Evolutionary conservation across 2,113 vertebrate genomes (phyloP), one percentile per base, ranked within the genome.

Genomic region (Thamnaconus septentrionalis): DNA sequence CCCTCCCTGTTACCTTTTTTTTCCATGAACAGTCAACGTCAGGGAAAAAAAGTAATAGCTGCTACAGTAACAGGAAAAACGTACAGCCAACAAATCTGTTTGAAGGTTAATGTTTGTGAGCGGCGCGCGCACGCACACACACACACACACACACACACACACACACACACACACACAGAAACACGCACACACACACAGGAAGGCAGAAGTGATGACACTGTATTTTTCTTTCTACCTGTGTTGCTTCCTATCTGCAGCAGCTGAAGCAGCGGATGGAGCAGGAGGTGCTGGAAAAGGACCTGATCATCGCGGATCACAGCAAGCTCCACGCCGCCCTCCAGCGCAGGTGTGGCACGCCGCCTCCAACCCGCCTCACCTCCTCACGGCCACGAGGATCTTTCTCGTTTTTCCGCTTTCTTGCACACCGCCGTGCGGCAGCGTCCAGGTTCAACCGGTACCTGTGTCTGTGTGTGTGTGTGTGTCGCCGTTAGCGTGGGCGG

Each of bases 211-310:
- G 75, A 72, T 81, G 74, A 81, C 57, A 41, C 48, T 56, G 53
- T 54, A 45, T 31, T 65, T 82, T 63, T 56, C 48, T 46, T 53
- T 86, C 56, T 77, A 3, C 18, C 18, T 54, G 43, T 31, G 63
- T 82, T 63, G 53, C 48, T 46, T 53, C 85, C 56, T 77, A 3
- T 53, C 69, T 47, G 70, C 86, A 99, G 97, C 81, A 93, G 80
- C 93, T 91, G 86, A 87, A 91, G 51, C 82, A 82, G 66, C 93
- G 61, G 48, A 64, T 93, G 58, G 60, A 87, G 59, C 89, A 92
- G 62, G 94, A 97, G 73, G 82, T 95, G 62, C 93, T 85, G 84
- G 87, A 89, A 57, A 95, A 94, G 75, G 88, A 93, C 71, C 85
- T 94, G 74, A 89, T 94, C 85, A 90, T 95, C 75, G 83, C 61